Conservation (phyloP, 2,888 invertebrate species). For the Aspidiotus destructor region DNA sequence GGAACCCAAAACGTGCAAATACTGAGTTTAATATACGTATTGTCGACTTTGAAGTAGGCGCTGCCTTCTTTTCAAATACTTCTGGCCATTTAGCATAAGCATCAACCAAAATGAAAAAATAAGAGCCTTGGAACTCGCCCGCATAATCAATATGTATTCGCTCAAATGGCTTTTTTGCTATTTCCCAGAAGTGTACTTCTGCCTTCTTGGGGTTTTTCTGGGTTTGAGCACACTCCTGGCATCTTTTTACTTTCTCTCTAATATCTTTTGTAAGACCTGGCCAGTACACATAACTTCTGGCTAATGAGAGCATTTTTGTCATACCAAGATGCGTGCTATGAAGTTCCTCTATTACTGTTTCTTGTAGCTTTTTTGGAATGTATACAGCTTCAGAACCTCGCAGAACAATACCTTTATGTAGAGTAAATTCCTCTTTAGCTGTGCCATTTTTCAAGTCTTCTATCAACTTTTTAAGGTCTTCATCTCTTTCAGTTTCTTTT, state of each 20-base stretch:
- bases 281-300: constrained; percentile 27
- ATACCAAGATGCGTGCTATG: constrained; percentile 38
- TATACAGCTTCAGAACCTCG: constrained; percentile 32
- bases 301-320: constrained; percentile 17
- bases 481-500: constrained; percentile 23
- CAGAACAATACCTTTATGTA: constrained; percentile 32
- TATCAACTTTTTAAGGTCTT: constrained; percentile 5
- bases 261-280: constrained; percentile 11
- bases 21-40: constrained; percentile 11
- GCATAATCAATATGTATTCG: constrained; percentile 31
- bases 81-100: constrained; percentile 28
- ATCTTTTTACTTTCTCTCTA: neutral
- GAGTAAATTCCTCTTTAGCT: constrained; percentile 14
- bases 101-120: constrained; percentile 28
- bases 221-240: neutral
- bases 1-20: constrained; percentile 23
- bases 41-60: constrained; percentile 32
- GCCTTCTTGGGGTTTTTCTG: constrained; percentile 7
- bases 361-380: constrained; percentile 15
- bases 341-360: constrained; percentile 37
- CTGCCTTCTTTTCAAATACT: constrained; percentile 25
- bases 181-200: constrained; percentile 5
- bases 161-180: neutral
- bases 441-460: constrained; percentile 7
- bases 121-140: constrained; percentile 24